A percentile compares a stretch with the other conserved stretches of the same genome.
Conservation (phyloP, 2,888 invertebrate genomes). For the Holacanthella duospinosa region DNA sequence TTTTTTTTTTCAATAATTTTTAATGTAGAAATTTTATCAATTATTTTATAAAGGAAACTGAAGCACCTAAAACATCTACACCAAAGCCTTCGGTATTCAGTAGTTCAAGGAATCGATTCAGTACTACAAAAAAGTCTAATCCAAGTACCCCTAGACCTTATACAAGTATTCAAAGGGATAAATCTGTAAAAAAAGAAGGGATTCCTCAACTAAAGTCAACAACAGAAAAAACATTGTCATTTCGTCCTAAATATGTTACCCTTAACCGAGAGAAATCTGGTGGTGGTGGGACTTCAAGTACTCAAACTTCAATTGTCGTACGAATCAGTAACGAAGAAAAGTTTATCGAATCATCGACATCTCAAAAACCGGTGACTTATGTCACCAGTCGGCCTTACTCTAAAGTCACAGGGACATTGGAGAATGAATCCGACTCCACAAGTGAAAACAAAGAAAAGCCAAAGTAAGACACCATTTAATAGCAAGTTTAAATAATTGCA, state of each 20-base stretch:
- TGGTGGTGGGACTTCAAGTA: conserved; percentile 26
- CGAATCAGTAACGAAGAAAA: conserved; percentile 35
- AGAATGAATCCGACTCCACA: conserved; percentile 13
- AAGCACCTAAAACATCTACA: no score
- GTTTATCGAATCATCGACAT: conserved; percentile 21
- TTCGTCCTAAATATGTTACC: conserved; percentile 34
- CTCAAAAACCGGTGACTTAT: conserved; percentile 28
- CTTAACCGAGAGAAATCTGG: conserved; percentile 35
- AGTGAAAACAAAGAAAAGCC: conserved; percentile 4
- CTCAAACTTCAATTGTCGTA: conserved; percentile 37
- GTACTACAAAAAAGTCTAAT: conserved; percentile 10
- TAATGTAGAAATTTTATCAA: not conserved
- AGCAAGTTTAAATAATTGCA: not conserved
- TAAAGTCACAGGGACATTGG: conserved; percentile 30
- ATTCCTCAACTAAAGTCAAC: not conserved
- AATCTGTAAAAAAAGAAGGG: not conserved
- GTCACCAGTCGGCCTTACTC: conserved; percentile 37
- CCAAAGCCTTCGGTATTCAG: conserved; percentile 15
- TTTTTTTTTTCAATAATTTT: not conserved
- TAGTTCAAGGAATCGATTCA: conserved; percentile 23
- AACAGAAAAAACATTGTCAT: not conserved
- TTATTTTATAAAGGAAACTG: conserved; percentile 7
- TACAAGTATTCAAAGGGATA: conserved; percentile 29
- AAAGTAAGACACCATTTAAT: not conserved
- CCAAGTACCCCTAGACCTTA: conserved; percentile 22